These are phyloP conservation scores for Percopsis transmontana DNA, from an alignment of 2,113 vertebrate species.

Conservation along the genomic window DNA sequence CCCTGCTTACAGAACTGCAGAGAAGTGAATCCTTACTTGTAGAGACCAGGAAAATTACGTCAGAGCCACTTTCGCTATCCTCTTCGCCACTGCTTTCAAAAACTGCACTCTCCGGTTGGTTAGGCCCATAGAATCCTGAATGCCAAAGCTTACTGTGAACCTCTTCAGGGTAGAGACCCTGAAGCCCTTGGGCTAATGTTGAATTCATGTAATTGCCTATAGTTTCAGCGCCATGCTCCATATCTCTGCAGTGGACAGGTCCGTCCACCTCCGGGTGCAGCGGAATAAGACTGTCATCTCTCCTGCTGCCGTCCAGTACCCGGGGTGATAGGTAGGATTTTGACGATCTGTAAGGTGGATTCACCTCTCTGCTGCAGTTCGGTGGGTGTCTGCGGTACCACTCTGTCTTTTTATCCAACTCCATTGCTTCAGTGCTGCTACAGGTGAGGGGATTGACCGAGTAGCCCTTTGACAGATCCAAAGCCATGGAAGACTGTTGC, in stretches of 20 bases:
- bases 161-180: constrained; percentile 48
- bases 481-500: constrained; percentile 54
- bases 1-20: constrained; percentile 58
- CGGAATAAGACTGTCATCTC: background rate
- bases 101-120: background rate
- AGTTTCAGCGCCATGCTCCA: constrained; percentile 38
- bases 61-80: constrained; percentile 70
- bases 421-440: constrained; percentile 51
- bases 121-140: constrained; percentile 45
- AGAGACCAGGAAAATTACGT: constrained; percentile 70
- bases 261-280: constrained; percentile 10
- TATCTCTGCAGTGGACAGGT: constrained; percentile 40
- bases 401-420: constrained; percentile 67
- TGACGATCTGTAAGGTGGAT: constrained; percentile 37
- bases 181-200: constrained; percentile 10
- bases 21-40: constrained; percentile 59
- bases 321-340: constrained; percentile 34
- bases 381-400: constrained; percentile 64
- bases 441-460: constrained; percentile 42
- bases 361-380: constrained; percentile 41
- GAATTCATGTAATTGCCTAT: constrained; percentile 55
- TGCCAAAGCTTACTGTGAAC: constrained; percentile 60
- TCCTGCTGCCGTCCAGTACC: background rate
- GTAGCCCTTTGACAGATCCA: constrained; percentile 74
- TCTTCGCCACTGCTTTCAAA: constrained; percentile 64